Percentiles rank a stretch among this genome's conserved stretches.
phyloP scores from a whole-genome alignment of 2,113 vertebrate genomes.

The Perca schrenkii region DNA sequence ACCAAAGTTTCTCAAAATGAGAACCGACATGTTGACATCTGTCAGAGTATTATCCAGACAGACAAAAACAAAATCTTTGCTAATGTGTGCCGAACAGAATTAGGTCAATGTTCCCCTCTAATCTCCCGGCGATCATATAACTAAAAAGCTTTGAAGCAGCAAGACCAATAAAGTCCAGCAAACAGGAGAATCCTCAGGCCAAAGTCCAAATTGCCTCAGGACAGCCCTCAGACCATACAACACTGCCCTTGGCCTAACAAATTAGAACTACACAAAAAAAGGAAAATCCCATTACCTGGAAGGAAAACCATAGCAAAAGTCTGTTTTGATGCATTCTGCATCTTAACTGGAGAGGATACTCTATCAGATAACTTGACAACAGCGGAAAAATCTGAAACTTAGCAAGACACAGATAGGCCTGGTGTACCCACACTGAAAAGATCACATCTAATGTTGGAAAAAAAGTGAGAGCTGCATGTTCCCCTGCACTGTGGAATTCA shows the following conservation, averaged over 20 bases:
- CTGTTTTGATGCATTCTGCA: slow-evolving; percentile 3
- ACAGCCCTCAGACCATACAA: slow-evolving; percentile 65
- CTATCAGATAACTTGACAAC: slow-evolving; percentile 37
- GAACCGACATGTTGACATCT: background rate
- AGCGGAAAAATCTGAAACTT: slow-evolving; percentile 34
- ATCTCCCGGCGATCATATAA: slow-evolving; percentile 9
- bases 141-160: slow-evolving; percentile 26
- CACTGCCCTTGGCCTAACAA: slow-evolving; percentile 54
- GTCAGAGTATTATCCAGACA: slow-evolving; percentile 25
- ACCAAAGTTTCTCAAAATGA: background rate
- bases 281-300: slow-evolving; percentile 37
- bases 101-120: slow-evolving; percentile 8
- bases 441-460: background rate
- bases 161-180: slow-evolving; percentile 22
- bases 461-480: background rate
- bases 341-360: slow-evolving; percentile 36
- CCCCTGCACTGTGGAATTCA: background rate
- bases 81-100: slow-evolving; percentile 13
- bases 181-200: slow-evolving; percentile 47
- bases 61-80: background rate
- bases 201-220: slow-evolving; percentile 64
- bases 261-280: slow-evolving; percentile 49
- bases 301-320: slow-evolving; percentile 44
- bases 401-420: background rate
- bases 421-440: background rate